These are phyloP conservation scores for Crotalus tigris DNA, from an alignment of 2,113 vertebrate species.

Conservation along the genomic window DNA sequence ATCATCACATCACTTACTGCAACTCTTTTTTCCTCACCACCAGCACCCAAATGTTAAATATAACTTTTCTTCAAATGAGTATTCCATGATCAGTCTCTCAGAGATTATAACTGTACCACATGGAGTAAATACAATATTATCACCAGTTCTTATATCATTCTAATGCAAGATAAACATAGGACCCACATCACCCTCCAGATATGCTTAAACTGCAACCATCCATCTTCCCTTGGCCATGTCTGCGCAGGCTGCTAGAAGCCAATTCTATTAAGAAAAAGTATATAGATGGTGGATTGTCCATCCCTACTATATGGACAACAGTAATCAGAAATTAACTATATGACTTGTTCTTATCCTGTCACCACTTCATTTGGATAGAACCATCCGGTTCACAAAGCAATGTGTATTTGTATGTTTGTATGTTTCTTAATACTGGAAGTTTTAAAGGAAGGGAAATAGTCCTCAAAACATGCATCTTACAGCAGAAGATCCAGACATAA, in stretches of 20 bases:
- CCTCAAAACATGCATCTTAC: neutral
- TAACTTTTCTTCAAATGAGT: neutral
- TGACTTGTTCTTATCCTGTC: neutral
- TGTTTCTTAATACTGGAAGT: neutral
- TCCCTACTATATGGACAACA: neutral
- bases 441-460: neutral
- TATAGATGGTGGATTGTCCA: neutral
- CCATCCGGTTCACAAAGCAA: neutral
- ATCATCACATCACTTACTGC: neutral
- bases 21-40: neutral
- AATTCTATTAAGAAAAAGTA: neutral
- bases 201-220: neutral
- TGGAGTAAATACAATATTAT: neutral
- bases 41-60: neutral
- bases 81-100: neutral
- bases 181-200: neutral
- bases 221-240: neutral
- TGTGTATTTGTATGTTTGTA: too few relatives aligned
- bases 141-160: neutral
- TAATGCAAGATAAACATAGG: neutral
- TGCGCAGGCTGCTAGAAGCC: neutral
- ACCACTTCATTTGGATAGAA: neutral
- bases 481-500: neutral
- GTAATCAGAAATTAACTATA: neutral
- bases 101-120: neutral